phyloP scores from a whole-genome alignment of 2,888 invertebrate species.

The Lissonota sp. region DNA sequence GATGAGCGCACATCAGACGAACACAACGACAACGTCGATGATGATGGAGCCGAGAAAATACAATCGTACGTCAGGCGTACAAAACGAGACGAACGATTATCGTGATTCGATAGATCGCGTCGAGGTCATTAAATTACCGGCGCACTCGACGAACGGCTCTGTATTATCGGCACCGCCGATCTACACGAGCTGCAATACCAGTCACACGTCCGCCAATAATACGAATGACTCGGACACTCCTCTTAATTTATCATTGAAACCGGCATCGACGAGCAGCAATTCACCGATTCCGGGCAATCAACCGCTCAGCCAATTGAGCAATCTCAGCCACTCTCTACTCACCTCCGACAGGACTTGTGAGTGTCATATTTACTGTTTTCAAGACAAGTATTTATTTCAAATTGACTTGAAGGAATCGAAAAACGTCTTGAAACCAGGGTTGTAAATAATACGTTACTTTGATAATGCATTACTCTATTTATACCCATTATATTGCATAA shows the following conservation, averaged over 20 bases:
- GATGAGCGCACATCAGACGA: constrained; percentile 78
- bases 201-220: constrained; percentile 80
- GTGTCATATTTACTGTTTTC: no score
- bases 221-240: constrained; percentile 90
- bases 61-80: constrained; percentile 76
- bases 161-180: constrained; percentile 84
- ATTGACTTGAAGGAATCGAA: no score
- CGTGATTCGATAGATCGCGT: constrained; percentile 87
- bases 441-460: no score
- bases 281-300: constrained; percentile 79
- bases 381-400: no score
- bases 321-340: constrained; percentile 82
- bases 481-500: no score
- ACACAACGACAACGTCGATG: constrained; percentile 79
- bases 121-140: constrained; percentile 92
- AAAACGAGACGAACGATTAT: constrained; percentile 79
- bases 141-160: constrained; percentile 83
- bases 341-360: constrained; percentile 86
- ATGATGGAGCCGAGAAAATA: constrained; percentile 84
- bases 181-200: constrained; percentile 84
- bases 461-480: no score
- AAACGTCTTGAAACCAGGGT: no score
- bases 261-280: constrained; percentile 83
- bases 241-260: constrained; percentile 93
- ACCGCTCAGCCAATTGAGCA: constrained; percentile 82